Base-by-base conservation (phyloP, 2,888 invertebrate genomes). In the Hipparchia sbordonii region DNA sequence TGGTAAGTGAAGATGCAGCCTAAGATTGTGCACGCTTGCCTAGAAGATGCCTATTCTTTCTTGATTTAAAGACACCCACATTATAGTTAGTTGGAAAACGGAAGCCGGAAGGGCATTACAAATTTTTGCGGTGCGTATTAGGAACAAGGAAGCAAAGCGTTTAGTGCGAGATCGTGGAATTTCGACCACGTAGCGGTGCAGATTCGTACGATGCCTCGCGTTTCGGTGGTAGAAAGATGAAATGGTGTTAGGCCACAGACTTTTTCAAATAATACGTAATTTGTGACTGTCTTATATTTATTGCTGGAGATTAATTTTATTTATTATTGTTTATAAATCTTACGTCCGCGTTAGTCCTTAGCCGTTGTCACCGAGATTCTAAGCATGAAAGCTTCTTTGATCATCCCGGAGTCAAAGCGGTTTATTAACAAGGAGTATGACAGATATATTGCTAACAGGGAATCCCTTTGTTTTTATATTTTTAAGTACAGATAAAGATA, bases 391-490 rank as follows among this genome's bases (percentile, higher is more conserved):
- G 82, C 81, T 84, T 82, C 91, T 93, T 92, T 93, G 93, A 92
- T 91, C 91, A 87, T 82, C 77, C 78, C 81, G 82, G 84, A 89
- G 89, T 90, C 89, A 89, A 92, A 91, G 89, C 87, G 82, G 80
- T 80, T 84, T 83, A 81, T 87, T 91, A 90, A 91, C 91, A 89
- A 89, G 89, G 83, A 81, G 85, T 87, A 87, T 86, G 92, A 91
- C 91, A 90, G 91, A 91, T 93, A 92, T 93, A 93, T 91, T 81
- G 79, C 84, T 84, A 82, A 86, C 85, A 81, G 87, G 87, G 87
- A 89, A 88, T 84, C 85, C 81, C 82, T 80, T 84, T 81, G 80
- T 81, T 80, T 84, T 82, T 84, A 71, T 86, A 86, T 86, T 89
- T 74, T 73, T 75, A 68, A 72, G 63, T 54, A 59, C 65, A 70